Evolutionary conservation across 2,113 vertebrate species (phyloP).

Genomic region (Scolopax mira): DNA sequence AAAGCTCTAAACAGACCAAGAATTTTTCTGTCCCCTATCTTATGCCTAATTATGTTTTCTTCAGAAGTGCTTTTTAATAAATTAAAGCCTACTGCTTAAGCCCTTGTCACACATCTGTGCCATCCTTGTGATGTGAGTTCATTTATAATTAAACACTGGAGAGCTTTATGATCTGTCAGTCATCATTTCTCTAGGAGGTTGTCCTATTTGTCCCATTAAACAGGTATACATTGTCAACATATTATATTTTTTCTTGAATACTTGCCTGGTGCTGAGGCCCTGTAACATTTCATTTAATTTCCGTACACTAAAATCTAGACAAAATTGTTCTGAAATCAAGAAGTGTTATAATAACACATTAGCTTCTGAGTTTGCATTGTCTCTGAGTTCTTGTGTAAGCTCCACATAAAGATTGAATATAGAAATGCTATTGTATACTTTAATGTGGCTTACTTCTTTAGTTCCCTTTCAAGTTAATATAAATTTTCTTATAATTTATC

Average conservation of each 20-base stretch:
- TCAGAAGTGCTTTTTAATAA: constrained; percentile 6
- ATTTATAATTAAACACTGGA: constrained; percentile 33
- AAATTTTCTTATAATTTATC: background rate
- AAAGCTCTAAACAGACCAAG: background rate
- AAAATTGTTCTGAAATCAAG: background rate
- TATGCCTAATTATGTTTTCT: background rate
- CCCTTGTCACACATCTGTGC: background rate
- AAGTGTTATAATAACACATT: background rate
- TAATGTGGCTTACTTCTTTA: background rate
- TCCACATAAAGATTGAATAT: background rate
- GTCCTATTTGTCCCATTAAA: constrained; percentile 16
- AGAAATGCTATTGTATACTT: background rate
- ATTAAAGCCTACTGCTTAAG: constrained; percentile 1
- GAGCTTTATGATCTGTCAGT: background rate
- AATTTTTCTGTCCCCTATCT: background rate
- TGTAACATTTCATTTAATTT: background rate
- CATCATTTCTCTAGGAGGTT: background rate
- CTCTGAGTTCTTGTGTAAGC: background rate
- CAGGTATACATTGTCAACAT: background rate
- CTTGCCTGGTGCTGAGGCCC: background rate
- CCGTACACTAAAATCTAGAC: background rate
- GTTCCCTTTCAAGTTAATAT: background rate
- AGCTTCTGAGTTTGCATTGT: background rate
- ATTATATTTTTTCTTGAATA: background rate
- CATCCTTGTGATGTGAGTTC: background rate